Percentiles rank a stretch among this genome's conserved stretches.
Conservation (phyloP, 2,797 vertebrate species). For the Enteromius anoplus region DNA sequence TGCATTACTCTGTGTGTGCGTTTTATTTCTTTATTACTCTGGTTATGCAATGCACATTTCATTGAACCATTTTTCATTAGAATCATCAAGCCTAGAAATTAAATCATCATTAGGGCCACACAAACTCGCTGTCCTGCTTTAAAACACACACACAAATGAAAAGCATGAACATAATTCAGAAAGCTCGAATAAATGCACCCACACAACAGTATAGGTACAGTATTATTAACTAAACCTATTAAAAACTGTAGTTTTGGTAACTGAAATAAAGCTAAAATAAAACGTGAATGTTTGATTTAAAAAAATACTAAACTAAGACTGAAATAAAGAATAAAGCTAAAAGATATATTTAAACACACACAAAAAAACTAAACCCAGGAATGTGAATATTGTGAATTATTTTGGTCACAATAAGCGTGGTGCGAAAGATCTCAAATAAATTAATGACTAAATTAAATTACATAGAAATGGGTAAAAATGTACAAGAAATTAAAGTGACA, state of each 20-base stretch:
- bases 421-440: background rate
- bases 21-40: slow-evolving; percentile 30
- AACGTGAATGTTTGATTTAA: background rate
- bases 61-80: slow-evolving; percentile 35
- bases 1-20: slow-evolving; percentile 9
- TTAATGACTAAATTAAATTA: no score
- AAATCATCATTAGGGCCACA: slow-evolving; percentile 26
- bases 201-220: background rate
- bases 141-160: slow-evolving; percentile 23
- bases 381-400: background rate
- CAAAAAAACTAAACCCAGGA: background rate
- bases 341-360: background rate
- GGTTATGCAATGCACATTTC: slow-evolving; percentile 41
- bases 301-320: background rate
- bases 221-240: background rate
- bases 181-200: background rate
- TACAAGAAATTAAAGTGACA: background rate
- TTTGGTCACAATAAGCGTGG: no score
- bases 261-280: background rate
- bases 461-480: background rate
- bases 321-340: background rate
- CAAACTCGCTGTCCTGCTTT: background rate
- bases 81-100: slow-evolving; percentile 10
- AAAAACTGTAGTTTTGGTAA: background rate
- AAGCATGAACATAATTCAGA: background rate